phyloP scores from a whole-genome alignment of 2,797 vertebrate genomes.

The Myotis daubentonii region DNA sequence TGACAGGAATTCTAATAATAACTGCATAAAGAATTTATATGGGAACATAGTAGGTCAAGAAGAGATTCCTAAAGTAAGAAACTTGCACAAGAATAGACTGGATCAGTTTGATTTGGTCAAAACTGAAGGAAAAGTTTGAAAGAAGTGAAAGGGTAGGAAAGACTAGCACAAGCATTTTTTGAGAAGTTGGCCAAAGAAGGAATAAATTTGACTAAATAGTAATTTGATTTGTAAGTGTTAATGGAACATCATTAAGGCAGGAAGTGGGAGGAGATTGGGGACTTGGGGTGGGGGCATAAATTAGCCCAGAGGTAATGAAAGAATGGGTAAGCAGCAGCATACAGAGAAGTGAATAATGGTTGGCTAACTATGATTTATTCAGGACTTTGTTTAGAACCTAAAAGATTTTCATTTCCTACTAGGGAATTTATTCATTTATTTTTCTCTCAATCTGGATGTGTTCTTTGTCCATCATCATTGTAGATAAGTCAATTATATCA shows the following conservation, averaged over 20 bases:
- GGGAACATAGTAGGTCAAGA: constrained; percentile 57
- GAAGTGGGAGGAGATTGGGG: fast-evolving
- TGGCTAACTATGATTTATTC: not conserved
- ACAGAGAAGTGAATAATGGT: not conserved
- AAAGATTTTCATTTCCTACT: constrained; percentile 35
- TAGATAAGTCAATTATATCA: not conserved
- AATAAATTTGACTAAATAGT: not conserved
- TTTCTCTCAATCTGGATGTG: constrained; percentile 41
- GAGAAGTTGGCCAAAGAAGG: not conserved
- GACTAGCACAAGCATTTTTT: not conserved
- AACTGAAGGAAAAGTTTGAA: constrained; percentile 23
- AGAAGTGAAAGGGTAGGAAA: not conserved
- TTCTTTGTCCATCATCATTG: constrained; percentile 1
- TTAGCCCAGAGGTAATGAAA: not conserved
- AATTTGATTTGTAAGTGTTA: not conserved
- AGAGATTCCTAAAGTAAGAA: constrained; percentile 36
- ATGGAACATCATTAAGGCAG: not conserved
- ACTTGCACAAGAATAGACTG: not conserved
- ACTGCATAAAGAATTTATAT: constrained; percentile 34
- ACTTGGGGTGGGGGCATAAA: fast-evolving
- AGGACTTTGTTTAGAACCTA: constrained; percentile 33
- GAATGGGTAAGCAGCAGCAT: not conserved
- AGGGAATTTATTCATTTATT: constrained; percentile 45
- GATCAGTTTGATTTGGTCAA: constrained; percentile 14
- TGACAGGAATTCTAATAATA: constrained; percentile 62